Evolutionary conservation across 2,113 vertebrate genomes (phyloP).

Genomic region (Arizona elegans): DNA sequence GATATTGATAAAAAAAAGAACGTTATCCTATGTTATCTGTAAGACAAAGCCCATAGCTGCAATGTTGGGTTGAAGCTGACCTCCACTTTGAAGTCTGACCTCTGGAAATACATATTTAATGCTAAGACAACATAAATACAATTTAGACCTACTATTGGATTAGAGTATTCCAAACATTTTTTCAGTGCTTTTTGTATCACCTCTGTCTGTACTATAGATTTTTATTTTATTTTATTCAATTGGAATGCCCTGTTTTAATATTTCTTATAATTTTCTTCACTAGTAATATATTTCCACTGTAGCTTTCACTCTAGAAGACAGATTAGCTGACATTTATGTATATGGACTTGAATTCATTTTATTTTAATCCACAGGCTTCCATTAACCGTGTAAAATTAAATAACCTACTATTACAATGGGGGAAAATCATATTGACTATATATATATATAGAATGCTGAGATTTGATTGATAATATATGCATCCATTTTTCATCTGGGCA

Average conservation of each 20-base stretch:
- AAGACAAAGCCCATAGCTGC: neutral
- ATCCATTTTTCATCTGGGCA: neutral
- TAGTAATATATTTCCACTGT: neutral
- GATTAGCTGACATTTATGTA: neutral
- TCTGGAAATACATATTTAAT: constrained; percentile 32
- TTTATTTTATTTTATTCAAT: neutral
- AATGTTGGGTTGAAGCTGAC: neutral
- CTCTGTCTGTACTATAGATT: neutral
- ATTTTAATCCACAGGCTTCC: neutral
- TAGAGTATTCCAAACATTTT: constrained; percentile 1
- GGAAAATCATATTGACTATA: neutral
- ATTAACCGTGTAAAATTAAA: neutral
- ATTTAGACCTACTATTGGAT: neutral
- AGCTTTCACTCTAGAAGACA: neutral
- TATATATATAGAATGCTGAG: neutral
- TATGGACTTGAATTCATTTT: neutral
- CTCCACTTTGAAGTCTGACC: constrained; percentile 18
- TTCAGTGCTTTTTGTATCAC: neutral
- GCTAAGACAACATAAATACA: constrained; percentile 25
- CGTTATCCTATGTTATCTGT: neutral
- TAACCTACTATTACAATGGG: neutral
- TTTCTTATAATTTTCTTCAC: constrained; percentile 11
- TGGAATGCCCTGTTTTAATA: constrained; percentile 4
- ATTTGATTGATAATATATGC: neutral
- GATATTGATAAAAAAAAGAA: neutral